phyloP scores from a whole-genome alignment of 2,888 invertebrate genomes.

The Megaustenia siamemsis region DNA sequence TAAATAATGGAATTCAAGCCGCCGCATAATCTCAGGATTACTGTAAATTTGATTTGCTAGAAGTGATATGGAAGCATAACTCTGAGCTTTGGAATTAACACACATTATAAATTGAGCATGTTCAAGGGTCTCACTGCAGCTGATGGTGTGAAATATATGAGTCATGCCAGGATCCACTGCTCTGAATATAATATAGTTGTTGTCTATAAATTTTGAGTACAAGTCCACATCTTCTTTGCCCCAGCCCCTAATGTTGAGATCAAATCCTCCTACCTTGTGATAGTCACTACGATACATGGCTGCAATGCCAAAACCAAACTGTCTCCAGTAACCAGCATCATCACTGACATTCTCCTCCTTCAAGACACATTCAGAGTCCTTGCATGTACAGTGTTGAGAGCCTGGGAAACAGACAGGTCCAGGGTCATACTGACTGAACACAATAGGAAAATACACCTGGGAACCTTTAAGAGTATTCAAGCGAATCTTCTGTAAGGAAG shows the following conservation, averaged over 20 bases:
- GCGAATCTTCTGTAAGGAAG: slow-evolving; percentile 86
- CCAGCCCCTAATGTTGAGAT: slow-evolving; percentile 95
- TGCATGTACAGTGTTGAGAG: slow-evolving; percentile 55
- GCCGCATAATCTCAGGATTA: slow-evolving; percentile 57
- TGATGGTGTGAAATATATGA: slow-evolving; percentile 94
- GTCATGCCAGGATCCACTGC: slow-evolving; percentile 92
- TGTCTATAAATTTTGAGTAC: slow-evolving; percentile 87
- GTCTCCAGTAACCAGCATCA: slow-evolving; percentile 92
- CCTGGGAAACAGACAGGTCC: slow-evolving; percentile 80
- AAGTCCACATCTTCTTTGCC: slow-evolving; percentile 98
- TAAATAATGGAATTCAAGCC: slow-evolving; percentile 57
- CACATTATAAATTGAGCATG: slow-evolving; percentile 94
- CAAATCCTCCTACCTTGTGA: slow-evolving; percentile 90
- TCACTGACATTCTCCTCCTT: slow-evolving; percentile 68
- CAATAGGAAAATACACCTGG: slow-evolving; percentile 94
- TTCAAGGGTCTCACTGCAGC: slow-evolving; percentile 90
- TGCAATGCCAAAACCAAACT: slow-evolving; percentile 97
- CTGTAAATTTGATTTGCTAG: slow-evolving; percentile 73
- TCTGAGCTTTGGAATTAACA: slow-evolving; percentile 92
- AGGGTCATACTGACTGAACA: slow-evolving; percentile 96
- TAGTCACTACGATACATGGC: slow-evolving; percentile 93
- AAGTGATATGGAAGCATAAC: slow-evolving; percentile 81
- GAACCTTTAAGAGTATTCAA: slow-evolving; percentile 79
- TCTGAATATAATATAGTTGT: slow-evolving; percentile 88
- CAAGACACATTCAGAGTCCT: slow-evolving; percentile 61